These are phyloP conservation scores for Acrossocheilus fasciatus DNA, from an alignment of 2,797 vertebrate species.

Conservation along the genomic window DNA sequence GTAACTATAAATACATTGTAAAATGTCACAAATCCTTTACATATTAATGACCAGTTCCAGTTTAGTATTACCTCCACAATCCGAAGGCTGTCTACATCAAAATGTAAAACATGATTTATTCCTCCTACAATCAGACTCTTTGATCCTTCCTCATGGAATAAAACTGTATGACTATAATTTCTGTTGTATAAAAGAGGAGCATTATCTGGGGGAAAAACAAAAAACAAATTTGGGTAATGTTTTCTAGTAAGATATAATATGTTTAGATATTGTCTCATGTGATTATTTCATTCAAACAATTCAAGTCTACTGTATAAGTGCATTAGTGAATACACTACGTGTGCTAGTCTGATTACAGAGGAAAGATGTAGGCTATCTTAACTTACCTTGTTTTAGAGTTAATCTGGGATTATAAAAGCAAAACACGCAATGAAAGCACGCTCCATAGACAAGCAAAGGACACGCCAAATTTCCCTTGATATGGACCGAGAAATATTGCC, in stretches of 20 bases:
- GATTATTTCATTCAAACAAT: conserved; percentile 5
- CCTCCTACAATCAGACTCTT: conserved; percentile 73
- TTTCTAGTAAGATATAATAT: neutral
- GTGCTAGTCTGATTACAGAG: neutral
- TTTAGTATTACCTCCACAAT: conserved; percentile 69
- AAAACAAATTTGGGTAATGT: neutral
- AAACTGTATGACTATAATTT: conserved; percentile 68
- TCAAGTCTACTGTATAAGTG: neutral
- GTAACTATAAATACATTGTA: neutral
- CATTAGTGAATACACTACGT: neutral
- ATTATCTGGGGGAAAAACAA: conserved; percentile 22
- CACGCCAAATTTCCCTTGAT: neutral
- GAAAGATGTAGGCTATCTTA: neutral
- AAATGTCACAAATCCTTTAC: neutral
- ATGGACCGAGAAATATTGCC: neutral
- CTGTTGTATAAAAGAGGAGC: conserved; percentile 50
- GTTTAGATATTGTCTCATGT: neutral
- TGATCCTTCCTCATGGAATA: conserved; percentile 64
- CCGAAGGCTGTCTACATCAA: conserved; percentile 60
- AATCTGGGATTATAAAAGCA: conserved; percentile 48
- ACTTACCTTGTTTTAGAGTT: conserved; percentile 54
- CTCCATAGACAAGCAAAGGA: neutral
- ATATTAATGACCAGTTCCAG: neutral
- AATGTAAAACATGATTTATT: conserved; percentile 64
- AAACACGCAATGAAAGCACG: conserved; percentile 8